Base-by-base conservation (phyloP, 1,140 invertebrate species). In the Stratiolaelaps scimitus region DNA sequence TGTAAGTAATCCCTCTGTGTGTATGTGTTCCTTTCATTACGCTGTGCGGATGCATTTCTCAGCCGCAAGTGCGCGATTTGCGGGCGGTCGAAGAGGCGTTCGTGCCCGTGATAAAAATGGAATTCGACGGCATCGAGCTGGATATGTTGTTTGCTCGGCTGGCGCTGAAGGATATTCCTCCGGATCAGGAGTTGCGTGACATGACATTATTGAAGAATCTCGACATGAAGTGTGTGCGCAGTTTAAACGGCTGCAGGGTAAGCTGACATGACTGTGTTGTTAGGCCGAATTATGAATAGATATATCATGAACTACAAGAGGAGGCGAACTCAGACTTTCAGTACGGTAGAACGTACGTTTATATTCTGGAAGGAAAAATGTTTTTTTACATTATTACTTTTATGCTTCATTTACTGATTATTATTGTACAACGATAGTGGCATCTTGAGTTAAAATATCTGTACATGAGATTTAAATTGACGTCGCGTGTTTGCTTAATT, bases 81-180 rank as follows among this genome's bases (percentile, higher is more conserved):
- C 34, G 43, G 6, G 84, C 90, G 1, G 92, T 99, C 10, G 92
- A 98, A 78, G 94, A 98, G 76, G 96, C 96, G 0, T 99, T 91
- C 80, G 96, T 99, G 65, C 96, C 96, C 20, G 92, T 98, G 2
- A 97, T 99, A 64, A 98, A 98, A 80, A 93, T 98, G 88, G 91
- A 90, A 74, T 98, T 98, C 78, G 89, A 95, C 80, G 91, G 90
- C 26, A 97, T 99, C 71, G 95, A 97, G 68, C 71, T 82, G 70
- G 96, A 99, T 82, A 88, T 98, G 84, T 76, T 98, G 60, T 98
- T 99, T 79, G 92, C 94, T 0, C 81, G 89, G 68, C 77, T 99
- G 44, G 87, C 91, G 20, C 78, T 94, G 0, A 94, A 94, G 74
- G 88, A 92, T 77, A 92, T 98, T 75, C 85, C 89, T 34, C 83